These are phyloP conservation scores for Agrochola lychnidis DNA, from an alignment of 2,888 invertebrate genomes.

Conservation along the genomic window DNA sequence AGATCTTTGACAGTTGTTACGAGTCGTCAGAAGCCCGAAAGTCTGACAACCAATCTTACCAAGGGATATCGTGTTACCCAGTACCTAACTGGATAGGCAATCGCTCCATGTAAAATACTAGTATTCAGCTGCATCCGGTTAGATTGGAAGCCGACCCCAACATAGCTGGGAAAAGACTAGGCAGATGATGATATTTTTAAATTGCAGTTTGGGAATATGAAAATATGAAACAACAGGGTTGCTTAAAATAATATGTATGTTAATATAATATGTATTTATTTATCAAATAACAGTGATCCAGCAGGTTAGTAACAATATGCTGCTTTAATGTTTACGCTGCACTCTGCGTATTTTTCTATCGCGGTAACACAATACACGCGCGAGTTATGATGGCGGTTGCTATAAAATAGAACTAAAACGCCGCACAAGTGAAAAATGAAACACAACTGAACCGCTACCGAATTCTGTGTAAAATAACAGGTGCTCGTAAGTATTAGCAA, in stretches of 20 bases:
- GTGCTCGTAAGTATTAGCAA: conserved; percentile 56
- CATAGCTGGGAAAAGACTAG: too few species aligned
- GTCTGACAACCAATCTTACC: too few species aligned
- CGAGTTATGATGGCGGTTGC: neutral
- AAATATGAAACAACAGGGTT: neutral
- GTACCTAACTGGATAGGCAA: too few species aligned
- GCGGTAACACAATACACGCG: conserved; percentile 1
- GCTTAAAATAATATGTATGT: neutral
- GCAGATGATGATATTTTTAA: neutral
- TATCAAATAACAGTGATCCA: neutral
- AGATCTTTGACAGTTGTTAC: too few species aligned
- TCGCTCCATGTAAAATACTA: too few species aligned
- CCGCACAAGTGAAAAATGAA: conserved; percentile 9
- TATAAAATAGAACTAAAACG: conserved; percentile 5
- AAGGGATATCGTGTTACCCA: too few species aligned
- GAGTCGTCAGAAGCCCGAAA: too few species aligned
- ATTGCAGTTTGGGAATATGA: neutral
- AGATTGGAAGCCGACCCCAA: too few species aligned
- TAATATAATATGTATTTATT: neutral
- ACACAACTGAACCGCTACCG: conserved; percentile 5
- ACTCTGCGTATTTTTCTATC: neutral
- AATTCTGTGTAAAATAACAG: conserved; percentile 51
- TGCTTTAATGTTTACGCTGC: neutral
- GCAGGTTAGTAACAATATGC: neutral
- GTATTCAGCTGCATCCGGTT: too few species aligned